phyloP scores from a whole-genome alignment of 2,888 invertebrate species.

The Laothoe populi region DNA sequence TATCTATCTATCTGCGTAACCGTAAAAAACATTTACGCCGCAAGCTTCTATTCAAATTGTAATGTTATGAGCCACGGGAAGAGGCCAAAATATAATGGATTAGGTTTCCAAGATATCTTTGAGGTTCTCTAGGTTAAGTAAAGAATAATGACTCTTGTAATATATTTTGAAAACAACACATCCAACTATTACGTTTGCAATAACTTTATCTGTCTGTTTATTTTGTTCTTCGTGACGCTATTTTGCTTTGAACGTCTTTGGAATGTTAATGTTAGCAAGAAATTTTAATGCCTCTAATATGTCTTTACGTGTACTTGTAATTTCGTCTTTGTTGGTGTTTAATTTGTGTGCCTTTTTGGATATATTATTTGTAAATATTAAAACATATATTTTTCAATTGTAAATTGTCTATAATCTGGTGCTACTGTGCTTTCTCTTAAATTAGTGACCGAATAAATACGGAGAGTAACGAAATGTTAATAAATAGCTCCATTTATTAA shows the following conservation, averaged over 20 bases:
- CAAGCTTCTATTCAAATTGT: conserved; percentile 22
- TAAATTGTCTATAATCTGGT: too few relatives aligned
- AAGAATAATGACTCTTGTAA: conserved; percentile 24
- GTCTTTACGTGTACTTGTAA: not conserved
- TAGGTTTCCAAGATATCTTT: conserved; percentile 23
- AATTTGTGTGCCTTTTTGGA: too few relatives aligned
- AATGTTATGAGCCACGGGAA: not conserved
- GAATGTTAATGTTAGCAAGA: not conserved
- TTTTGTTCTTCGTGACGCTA: not conserved
- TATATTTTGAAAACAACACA: conserved; percentile 20
- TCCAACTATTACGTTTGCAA: conserved; percentile 23
- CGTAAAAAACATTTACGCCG: too few relatives aligned
- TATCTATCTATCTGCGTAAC: too few relatives aligned
- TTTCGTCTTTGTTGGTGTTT: not conserved
- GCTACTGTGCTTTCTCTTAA: too few relatives aligned
- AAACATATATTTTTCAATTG: too few relatives aligned
- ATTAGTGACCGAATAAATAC: too few relatives aligned
- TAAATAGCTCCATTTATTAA: too few relatives aligned
- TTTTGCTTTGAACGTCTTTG: not conserved
- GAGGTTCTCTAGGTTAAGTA: conserved; percentile 18
- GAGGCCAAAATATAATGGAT: not conserved
- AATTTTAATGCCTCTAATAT: not conserved
- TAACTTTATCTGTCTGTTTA: conserved; percentile 16
- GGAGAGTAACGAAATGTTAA: too few relatives aligned
- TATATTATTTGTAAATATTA: too few relatives aligned